Conservation (phyloP, 2,797 vertebrate species). For the Lateolabrax maculatus region DNA sequence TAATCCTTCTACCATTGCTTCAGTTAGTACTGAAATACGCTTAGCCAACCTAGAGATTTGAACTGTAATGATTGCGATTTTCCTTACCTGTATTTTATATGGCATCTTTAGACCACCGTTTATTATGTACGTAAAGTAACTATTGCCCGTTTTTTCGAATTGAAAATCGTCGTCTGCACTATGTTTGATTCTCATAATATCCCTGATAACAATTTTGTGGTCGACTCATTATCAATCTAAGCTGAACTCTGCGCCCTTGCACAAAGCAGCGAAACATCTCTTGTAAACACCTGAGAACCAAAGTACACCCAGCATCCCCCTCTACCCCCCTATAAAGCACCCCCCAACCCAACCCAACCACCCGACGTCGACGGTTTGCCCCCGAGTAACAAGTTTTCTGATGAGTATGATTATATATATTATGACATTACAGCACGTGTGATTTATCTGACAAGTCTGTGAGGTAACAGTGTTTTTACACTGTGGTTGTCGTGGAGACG, state of each 20-base stretch:
- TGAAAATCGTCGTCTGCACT: conserved; percentile 81
- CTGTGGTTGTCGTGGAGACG: conserved; percentile 61
- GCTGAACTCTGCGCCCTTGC: conserved; percentile 82
- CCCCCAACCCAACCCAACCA: conserved; percentile 11
- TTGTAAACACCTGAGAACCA: conserved; percentile 82
- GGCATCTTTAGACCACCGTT: conserved; percentile 87
- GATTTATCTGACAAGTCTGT: conserved; percentile 69
- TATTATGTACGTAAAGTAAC: conserved; percentile 85
- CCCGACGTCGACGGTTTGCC: conserved; percentile 47
- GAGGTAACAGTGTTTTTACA: conserved; percentile 60
- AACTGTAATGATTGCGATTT: conserved; percentile 88
- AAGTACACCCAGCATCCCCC: conserved; percentile 76
- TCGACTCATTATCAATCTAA: conserved; percentile 67
- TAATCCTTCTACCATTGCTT: conserved; percentile 89
- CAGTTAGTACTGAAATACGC: conserved; percentile 89
- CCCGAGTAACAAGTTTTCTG: conserved; percentile 58
- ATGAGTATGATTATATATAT: conserved; percentile 61
- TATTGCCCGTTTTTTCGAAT: conserved; percentile 76
- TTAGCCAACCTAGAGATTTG: conserved; percentile 89
- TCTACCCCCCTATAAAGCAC: conserved; percentile 27
- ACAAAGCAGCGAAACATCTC: conserved; percentile 81
- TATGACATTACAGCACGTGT: conserved; percentile 74
- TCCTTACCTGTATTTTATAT: conserved; percentile 88
- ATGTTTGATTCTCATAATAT: conserved; percentile 75
- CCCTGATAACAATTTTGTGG: conserved; percentile 66